Conservation (phyloP, 2,797 vertebrate genomes). For the Chelmon rostratus region DNA sequence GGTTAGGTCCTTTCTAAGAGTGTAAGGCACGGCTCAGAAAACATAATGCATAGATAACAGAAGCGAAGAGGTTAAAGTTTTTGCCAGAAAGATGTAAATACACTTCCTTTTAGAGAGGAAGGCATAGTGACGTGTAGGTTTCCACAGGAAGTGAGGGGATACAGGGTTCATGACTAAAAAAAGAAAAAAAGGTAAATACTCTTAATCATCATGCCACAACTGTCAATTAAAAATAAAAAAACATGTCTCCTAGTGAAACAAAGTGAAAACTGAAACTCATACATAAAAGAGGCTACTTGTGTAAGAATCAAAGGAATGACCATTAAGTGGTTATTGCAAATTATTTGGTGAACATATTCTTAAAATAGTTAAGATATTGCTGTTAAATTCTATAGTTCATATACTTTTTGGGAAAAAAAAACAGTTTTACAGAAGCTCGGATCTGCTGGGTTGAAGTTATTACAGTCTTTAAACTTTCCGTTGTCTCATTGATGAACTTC, state of each 20-base stretch:
- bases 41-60: background rate
- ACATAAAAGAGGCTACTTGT: background rate
- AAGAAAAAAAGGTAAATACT: background rate
- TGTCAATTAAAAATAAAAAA: background rate
- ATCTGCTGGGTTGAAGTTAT: background rate
- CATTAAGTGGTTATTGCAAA: constrained; percentile 32
- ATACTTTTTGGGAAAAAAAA: constrained; percentile 22
- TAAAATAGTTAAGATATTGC: constrained; percentile 45
- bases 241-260: background rate
- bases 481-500: constrained; percentile 74
- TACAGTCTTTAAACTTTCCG: constrained; percentile 75
- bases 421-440: background rate
- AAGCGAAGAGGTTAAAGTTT: background rate
- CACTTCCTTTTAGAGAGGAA: background rate
- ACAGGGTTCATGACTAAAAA: background rate
- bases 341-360: constrained; percentile 16
- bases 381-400: constrained; percentile 24
- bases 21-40: constrained; percentile 73
- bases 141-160: constrained; percentile 28
- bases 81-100: background rate
- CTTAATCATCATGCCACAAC: background rate
- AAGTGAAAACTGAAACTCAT: background rate
- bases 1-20: constrained; percentile 25
- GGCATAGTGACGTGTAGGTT: background rate
- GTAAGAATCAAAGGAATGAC: background rate